Evolutionary conservation across 2,113 vertebrate species (phyloP).

Genomic region (Bombycilla garrulus): DNA sequence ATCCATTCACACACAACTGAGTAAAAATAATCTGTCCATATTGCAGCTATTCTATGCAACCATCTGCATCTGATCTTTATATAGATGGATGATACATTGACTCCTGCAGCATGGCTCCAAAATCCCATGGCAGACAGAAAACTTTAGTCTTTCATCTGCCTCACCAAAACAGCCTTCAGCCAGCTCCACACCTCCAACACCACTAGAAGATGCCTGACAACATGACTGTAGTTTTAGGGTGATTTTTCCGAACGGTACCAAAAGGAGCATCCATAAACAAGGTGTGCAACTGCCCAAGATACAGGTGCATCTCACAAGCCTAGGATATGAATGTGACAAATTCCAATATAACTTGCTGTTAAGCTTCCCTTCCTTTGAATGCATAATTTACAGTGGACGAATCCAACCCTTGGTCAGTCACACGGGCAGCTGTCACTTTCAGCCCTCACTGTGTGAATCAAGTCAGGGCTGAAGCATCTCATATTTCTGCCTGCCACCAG

Average conservation of each 20-base stretch:
- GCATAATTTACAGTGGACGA: neutral
- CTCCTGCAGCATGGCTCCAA: neutral
- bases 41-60: neutral
- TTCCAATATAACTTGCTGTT: neutral
- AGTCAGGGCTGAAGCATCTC: neutral
- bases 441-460: neutral
- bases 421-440: neutral
- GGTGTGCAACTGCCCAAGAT: neutral
- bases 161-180: neutral
- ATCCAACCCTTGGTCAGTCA: neutral
- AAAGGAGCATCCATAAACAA: neutral
- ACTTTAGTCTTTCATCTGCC: neutral
- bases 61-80: neutral
- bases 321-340: neutral
- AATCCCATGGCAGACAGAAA: neutral
- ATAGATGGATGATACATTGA: neutral
- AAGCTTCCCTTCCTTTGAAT: neutral
- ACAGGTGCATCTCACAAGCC: neutral
- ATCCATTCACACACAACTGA: neutral
- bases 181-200: neutral
- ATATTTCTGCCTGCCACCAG: neutral
- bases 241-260: fast-evolving
- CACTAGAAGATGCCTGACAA: neutral
- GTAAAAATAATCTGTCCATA: neutral
- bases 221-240: neutral